Conservation (phyloP, 2,113 vertebrate species). For the Ancistrus triradiatus region DNA sequence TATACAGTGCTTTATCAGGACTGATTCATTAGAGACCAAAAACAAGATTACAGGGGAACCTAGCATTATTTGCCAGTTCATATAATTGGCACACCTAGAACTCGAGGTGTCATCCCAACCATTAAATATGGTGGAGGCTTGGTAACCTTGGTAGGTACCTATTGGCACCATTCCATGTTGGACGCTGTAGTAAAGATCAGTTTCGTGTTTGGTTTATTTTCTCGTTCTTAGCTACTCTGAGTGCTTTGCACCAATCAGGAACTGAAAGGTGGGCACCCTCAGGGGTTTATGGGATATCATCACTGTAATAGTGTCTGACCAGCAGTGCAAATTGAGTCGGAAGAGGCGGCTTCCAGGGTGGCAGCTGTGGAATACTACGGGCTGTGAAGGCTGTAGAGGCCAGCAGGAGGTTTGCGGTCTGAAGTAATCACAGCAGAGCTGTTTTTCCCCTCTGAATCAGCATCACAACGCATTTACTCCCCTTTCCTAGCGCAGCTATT, state of each 20-base stretch:
- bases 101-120: too few species aligned
- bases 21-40: too few species aligned
- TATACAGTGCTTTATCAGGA: too few species aligned
- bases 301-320: conserved; percentile 39
- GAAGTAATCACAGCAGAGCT: neutral
- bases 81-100: too few species aligned
- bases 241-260: conserved; percentile 12
- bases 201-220: too few species aligned
- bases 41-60: too few species aligned
- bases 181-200: too few species aligned
- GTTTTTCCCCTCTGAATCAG: neutral
- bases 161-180: too few species aligned
- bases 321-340: conserved; percentile 23
- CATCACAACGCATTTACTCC: neutral
- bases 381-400: neutral
- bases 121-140: too few species aligned
- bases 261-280: conserved; percentile 27
- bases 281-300: conserved; percentile 41
- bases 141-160: too few species aligned
- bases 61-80: too few species aligned
- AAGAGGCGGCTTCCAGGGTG: conserved; percentile 24
- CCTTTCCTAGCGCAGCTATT: neutral
- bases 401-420: neutral
- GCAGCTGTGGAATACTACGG: conserved; percentile 15
- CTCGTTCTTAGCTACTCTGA: too few species aligned